Evolutionary conservation across 2,888 invertebrate species (phyloP).

Genomic region (Caenorhabditis sp.): DNA sequence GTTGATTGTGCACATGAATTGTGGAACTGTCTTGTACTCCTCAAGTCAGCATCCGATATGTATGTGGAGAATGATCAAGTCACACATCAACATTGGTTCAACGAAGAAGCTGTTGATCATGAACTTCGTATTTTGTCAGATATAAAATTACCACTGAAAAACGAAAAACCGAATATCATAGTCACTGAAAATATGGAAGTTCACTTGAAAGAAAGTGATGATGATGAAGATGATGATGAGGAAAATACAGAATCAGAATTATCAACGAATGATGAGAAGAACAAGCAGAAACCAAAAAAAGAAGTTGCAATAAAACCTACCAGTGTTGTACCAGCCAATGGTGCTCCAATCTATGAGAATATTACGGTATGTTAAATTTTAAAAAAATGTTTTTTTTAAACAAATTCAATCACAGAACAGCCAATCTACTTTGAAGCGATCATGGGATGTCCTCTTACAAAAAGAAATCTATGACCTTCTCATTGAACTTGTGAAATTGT

Average conservation of each 20-base stretch:
- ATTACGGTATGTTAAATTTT: no score
- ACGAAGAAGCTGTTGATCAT: background rate
- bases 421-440: background rate
- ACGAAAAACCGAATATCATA: background rate
- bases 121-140: background rate
- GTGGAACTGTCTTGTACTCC: background rate
- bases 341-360: no score
- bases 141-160: background rate
- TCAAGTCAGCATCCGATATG: conserved; percentile 6
- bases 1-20: background rate
- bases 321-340: no score
- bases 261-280: no score
- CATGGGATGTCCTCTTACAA: background rate
- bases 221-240: background rate
- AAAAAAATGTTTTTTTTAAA: background rate
- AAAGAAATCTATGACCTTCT: conserved; percentile 7
- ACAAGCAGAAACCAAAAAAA: no score
- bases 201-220: background rate
- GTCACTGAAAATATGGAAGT: background rate
- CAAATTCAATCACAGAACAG: background rate
- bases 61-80: conserved; percentile 1
- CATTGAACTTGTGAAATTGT: conserved; percentile 2
- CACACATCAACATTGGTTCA: background rate
- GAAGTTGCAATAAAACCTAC: no score
- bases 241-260: background rate